Base-by-base conservation (phyloP, 2,113 vertebrate species). In the Anser cygnoides region DNA sequence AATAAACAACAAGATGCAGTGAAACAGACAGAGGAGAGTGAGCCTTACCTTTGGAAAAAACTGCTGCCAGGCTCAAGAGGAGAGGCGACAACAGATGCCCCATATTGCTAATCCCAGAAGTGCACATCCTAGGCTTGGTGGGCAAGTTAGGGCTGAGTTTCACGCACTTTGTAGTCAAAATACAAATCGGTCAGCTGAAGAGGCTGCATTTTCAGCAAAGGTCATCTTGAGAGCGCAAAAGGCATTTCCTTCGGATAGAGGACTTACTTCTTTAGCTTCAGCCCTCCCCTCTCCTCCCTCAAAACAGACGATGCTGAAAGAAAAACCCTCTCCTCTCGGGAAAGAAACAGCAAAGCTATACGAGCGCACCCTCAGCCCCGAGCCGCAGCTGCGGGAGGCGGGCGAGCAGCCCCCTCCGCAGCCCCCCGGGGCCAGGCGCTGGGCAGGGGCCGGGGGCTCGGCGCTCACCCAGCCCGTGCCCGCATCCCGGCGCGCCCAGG, bases 41-140 rank as follows among this genome's bases (percentile, higher is more conserved):
- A 83, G 62, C 58, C 98, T 98, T 96, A 98, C 98, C 98, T 98
- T 97, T 97, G 79, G 97, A 97, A 92, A 98, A 94, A 46, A 98
- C 97, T 71, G 97, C 95, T 26, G 98, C 98, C 96, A 98, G 93
- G 94, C 97, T 96, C 94, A 98, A n/a, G 57, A 98, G 97, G 76
- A 98, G 93, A 12, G 97, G 97, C 55, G 97, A 97, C 72, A 97
- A 90, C 16, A 93, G 92, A 79, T 95, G 96, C 97, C 97, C 93
- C 97, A 95, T 97, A 89, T 94, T 95, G 96, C 95, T 96, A 92
- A 94, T 96, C 94, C 94, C 97, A 77, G 95, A 87, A n/a, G 91
- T n/a, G 35, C 94, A 89, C 98, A 97, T 97, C 95, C 96, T 70
- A 89, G 84, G 84, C 55, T 43, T 54, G 15, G 67, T 6, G 18